These are phyloP conservation scores for Drosophila azteca DNA, from an alignment of 1,140 invertebrate species.

Conservation along the genomic window DNA sequence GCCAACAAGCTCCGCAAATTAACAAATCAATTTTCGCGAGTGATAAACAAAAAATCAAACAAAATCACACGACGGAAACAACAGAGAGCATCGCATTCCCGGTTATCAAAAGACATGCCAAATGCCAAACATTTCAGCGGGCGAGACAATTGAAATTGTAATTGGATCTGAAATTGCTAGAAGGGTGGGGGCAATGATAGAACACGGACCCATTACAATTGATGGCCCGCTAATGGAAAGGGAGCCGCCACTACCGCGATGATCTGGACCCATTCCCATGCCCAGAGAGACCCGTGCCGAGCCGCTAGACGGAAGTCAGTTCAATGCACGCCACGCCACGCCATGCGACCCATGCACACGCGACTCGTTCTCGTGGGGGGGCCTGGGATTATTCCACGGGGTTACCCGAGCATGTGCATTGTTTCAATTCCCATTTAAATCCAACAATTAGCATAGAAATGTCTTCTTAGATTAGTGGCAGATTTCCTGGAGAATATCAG, in stretches of 20 bases:
- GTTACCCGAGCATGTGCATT: too few species aligned
- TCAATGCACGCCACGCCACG: conserved; percentile 61
- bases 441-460: too few species aligned
- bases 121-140: too few species aligned
- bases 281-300: too few species aligned
- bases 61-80: conserved; percentile 24
- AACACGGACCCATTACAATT: conserved; percentile 39
- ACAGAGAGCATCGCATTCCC: not conserved
- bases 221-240: conserved; percentile 32
- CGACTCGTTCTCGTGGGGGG: conserved; percentile 17
- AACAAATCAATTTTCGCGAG: conserved; percentile 67
- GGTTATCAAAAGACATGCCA: conserved; percentile 7
- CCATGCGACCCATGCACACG: conserved; percentile 22
- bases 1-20: conserved; percentile 64
- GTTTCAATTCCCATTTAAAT: too few species aligned
- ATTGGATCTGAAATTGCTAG: not conserved
- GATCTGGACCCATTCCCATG: conserved; percentile 35
- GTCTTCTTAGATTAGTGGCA: too few species aligned
- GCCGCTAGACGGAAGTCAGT: conserved; percentile 46
- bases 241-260: conserved; percentile 17
- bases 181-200: conserved; percentile 31
- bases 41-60: conserved; percentile 58
- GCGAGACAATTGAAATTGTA: conserved; percentile 34
- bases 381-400: not conserved
- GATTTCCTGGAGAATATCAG: conserved; percentile 8